A percentile compares a stretch with the other conserved stretches of the same genome.
These are phyloP conservation scores for Oxyscelio sp. DNA, from an alignment of 2,888 invertebrate genomes.

Conservation along the genomic window DNA sequence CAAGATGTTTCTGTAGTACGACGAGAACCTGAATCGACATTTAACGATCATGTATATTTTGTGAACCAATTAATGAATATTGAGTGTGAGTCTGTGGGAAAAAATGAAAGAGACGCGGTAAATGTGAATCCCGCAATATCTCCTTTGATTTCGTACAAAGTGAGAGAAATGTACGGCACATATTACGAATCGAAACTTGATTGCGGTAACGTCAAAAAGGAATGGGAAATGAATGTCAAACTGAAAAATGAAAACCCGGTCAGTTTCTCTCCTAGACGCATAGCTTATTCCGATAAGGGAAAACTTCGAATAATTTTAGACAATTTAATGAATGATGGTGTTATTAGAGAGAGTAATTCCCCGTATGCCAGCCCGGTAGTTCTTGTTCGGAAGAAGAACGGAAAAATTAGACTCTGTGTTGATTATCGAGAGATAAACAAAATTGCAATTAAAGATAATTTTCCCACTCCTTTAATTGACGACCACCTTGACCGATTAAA, in stretches of 20 bases:
- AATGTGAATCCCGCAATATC: constrained; percentile 10
- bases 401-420: constrained; percentile 35
- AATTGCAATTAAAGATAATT: constrained; percentile 25
- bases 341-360: constrained; percentile 39
- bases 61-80: constrained; percentile 25
- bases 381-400: no score
- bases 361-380: no score
- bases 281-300: constrained; percentile 40
- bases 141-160: not conserved
- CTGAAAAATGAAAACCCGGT: constrained; percentile 40
- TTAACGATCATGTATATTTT: not conserved
- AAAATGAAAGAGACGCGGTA: not conserved
- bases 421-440: not conserved
- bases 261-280: constrained; percentile 34
- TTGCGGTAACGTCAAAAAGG: not conserved
- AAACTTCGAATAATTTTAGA: no score
- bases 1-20: not conserved
- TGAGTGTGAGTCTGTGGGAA: not conserved
- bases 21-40: not conserved
- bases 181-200: not conserved
- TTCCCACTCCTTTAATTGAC: not conserved
- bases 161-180: not conserved
- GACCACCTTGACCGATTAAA: constrained; percentile 11
- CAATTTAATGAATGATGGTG: not conserved
- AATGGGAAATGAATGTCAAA: constrained; percentile 30